A percentile compares a stretch with the other conserved stretches of the same genome.
Conservation (phyloP, 2,888 invertebrate species). For the Celastrina argiolus region DNA sequence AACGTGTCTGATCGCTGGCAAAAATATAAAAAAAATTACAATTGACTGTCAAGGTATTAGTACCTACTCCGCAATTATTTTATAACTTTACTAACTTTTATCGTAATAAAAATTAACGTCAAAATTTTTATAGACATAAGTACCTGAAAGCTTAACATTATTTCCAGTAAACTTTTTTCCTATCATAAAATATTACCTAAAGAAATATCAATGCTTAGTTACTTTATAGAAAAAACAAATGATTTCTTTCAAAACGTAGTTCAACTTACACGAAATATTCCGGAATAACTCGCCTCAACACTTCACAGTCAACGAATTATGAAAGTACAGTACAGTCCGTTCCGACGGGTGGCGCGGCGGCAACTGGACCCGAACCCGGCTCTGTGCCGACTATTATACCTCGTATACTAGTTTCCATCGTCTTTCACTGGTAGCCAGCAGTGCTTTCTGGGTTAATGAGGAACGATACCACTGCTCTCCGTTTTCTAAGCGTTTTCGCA, state of each 20-base stretch:
- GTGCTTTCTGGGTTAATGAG: slow-evolving; percentile 75
- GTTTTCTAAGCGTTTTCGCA: slow-evolving; percentile 74
- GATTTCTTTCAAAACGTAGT: neutral
- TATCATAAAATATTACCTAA: no score
- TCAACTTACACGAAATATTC: slow-evolving; percentile 34
- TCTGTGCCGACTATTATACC: slow-evolving; percentile 62
- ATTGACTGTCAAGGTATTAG: no score
- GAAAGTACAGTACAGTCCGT: slow-evolving; percentile 29
- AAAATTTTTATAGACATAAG: no score
- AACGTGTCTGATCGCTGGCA: no score
- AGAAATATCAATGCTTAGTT: no score
- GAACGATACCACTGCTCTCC: slow-evolving; percentile 56
- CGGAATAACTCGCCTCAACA: slow-evolving; percentile 35
- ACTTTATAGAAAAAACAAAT: no score
- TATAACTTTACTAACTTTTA: no score
- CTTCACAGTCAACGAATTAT: slow-evolving; percentile 33
- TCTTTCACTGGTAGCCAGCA: slow-evolving; percentile 69
- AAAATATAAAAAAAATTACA: no score
- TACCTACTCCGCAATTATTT: no score
- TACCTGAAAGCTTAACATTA: no score
- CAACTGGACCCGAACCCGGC: slow-evolving; percentile 37
- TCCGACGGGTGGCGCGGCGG: slow-evolving; percentile 33
- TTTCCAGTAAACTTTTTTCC: no score
- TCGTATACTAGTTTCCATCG: slow-evolving; percentile 70
- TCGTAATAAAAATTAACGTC: no score